Conservation (phyloP, 2,797 vertebrate genomes). For the Pogonophryne albipinna region DNA sequence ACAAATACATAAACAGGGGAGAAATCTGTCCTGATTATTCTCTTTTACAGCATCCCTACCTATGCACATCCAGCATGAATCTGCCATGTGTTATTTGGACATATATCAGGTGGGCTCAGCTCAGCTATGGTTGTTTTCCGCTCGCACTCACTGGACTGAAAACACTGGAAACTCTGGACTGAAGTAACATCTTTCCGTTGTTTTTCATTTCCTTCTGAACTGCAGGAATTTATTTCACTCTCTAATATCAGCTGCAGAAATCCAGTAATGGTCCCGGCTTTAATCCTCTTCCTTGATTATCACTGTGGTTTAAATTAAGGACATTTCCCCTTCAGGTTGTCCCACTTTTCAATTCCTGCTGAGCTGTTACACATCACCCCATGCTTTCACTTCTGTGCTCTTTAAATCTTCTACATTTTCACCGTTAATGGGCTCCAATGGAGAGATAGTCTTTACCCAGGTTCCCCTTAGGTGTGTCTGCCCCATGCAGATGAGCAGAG, state of each 20-base stretch:
- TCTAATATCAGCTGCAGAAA: too few relatives aligned
- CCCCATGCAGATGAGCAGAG: neutral
- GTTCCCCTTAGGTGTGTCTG: slow-evolving; percentile 36
- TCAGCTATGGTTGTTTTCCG: slow-evolving; percentile 20
- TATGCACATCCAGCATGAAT: slow-evolving; percentile 22
- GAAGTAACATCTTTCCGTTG: neutral
- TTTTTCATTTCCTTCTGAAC: too few relatives aligned
- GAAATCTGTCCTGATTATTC: slow-evolving; percentile 26
- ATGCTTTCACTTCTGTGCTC: slow-evolving; percentile 13
- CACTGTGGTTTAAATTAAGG: slow-evolving; percentile 57
- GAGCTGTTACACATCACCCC: slow-evolving; percentile 42
- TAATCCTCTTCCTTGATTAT: slow-evolving; percentile 34
- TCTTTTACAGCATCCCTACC: slow-evolving; percentile 32
- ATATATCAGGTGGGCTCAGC: slow-evolving; percentile 52
- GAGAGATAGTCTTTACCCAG: slow-evolving; percentile 16
- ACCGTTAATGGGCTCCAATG: slow-evolving; percentile 31
- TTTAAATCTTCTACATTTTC: slow-evolving; percentile 16
- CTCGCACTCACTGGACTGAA: slow-evolving; percentile 5
- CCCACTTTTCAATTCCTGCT: slow-evolving; percentile 52
- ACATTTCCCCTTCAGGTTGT: slow-evolving; percentile 59
- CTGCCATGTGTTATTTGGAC: slow-evolving; percentile 46
- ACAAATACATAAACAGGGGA: slow-evolving; percentile 22
- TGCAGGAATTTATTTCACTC: too few relatives aligned
- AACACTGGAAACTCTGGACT: too few relatives aligned
- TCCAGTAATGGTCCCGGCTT: too few relatives aligned